Evolutionary conservation across 2,113 vertebrate species (phyloP).

Genomic region (Synchiropus splendidus): DNA sequence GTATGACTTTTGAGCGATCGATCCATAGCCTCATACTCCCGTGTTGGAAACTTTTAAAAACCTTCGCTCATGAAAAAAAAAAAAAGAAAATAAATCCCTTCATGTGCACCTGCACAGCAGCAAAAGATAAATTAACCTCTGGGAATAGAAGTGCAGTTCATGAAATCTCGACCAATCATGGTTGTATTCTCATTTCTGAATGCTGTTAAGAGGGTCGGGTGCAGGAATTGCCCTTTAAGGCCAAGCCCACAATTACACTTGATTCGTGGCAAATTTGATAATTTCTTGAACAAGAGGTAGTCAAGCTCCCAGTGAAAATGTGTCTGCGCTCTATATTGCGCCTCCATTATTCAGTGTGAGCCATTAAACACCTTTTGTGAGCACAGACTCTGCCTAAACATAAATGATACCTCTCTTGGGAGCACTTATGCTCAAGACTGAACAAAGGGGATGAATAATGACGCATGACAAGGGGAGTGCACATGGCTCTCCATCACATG

Average conservation of each 20-base stretch:
- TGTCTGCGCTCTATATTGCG: constrained; percentile 24
- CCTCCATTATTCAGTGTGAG: constrained; percentile 15
- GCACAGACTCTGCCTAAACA: constrained; percentile 19
- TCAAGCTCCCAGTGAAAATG: constrained; percentile 25
- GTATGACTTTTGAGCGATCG: no score
- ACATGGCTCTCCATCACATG: background rate
- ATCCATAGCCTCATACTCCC: no score
- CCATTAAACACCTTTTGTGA: constrained; percentile 12
- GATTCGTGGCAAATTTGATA: constrained; percentile 43
- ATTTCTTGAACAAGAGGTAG: constrained; percentile 19
- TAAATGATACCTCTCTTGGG: constrained; percentile 16
- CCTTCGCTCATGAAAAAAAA: background rate
- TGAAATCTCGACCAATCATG: constrained; percentile 27
- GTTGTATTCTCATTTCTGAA: constrained; percentile 36
- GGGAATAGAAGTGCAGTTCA: constrained; percentile 15
- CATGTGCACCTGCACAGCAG: constrained; percentile 1
- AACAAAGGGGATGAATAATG: constrained; percentile 13
- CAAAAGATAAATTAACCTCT: constrained; percentile 18
- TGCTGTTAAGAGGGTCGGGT: constrained; percentile 16
- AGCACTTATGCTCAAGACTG: constrained; percentile 15
- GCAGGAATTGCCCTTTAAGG: constrained; percentile 32
- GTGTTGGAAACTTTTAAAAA: no score
- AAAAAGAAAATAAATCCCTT: constrained; percentile 3
- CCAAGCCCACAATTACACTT: constrained; percentile 37
- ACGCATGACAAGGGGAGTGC: constrained; percentile 2